Evolutionary conservation across 2,113 vertebrate species (phyloP).

Genomic region (Ploceus nigricollis): DNA sequence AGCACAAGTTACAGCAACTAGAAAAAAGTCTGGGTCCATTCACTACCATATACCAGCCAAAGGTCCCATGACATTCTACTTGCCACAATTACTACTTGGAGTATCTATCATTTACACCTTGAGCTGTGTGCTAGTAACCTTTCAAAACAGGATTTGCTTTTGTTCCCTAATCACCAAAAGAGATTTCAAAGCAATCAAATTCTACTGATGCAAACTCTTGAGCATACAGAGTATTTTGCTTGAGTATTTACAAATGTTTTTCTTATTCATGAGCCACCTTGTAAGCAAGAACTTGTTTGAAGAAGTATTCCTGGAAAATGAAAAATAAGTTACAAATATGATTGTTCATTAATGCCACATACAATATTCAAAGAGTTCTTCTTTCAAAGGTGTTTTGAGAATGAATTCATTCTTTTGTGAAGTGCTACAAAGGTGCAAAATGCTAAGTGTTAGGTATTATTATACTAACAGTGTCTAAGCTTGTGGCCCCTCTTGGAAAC

Average conservation of each 20-base stretch:
- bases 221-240: background rate
- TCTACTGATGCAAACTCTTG: background rate
- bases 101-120: background rate
- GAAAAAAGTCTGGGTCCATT: background rate
- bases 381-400: constrained; percentile 11
- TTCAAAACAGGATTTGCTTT: background rate
- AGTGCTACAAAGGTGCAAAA: background rate
- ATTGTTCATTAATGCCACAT: constrained; percentile 11
- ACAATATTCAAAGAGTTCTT: background rate
- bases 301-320: background rate
- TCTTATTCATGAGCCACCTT: constrained; percentile 2
- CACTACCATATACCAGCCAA: background rate
- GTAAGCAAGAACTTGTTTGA: constrained; percentile 3
- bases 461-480: background rate
- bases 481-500: background rate
- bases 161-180: background rate
- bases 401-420: background rate
- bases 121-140: background rate
- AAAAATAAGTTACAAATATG: constrained; percentile 11
- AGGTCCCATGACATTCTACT: background rate
- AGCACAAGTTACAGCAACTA: background rate
- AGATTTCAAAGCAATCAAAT: background rate
- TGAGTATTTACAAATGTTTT: constrained; percentile 20
- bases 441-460: background rate
- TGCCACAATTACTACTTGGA: background rate